Percentiles rank a stretch among this genome's conserved stretches.
Conservation (phyloP, 2,113 vertebrate species). For the Psilopsiagon aymara region DNA sequence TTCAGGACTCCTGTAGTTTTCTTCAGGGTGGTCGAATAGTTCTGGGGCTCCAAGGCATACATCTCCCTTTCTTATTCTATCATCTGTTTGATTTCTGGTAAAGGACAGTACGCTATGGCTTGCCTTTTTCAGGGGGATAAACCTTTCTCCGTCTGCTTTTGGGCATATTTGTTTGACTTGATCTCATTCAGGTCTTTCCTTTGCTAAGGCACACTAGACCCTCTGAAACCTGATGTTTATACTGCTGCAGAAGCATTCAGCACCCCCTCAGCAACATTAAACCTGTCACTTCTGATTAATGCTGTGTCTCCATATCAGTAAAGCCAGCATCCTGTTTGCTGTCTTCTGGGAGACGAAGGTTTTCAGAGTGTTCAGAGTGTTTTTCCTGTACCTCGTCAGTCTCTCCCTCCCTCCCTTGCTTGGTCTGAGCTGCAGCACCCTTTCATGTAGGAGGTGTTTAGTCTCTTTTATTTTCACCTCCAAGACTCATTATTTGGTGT, state of each 20-base stretch:
- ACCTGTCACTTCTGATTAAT: conserved; percentile 17
- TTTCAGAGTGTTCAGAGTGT: not conserved
- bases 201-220: not conserved
- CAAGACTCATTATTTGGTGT: not conserved
- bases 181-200: not conserved
- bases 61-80: not conserved
- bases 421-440: not conserved
- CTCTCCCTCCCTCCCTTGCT: not conserved
- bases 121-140: not conserved
- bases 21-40: not conserved
- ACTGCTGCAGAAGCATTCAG: not conserved
- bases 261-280: not conserved
- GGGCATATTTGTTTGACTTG: not conserved
- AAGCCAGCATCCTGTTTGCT: conserved; percentile 18
- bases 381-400: not conserved
- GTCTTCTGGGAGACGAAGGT: conserved; percentile 11
- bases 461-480: conserved; percentile 1
- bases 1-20: not conserved
- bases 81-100: not conserved
- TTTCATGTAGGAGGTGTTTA: not conserved
- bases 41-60: not conserved
- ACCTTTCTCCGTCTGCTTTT: not conserved
- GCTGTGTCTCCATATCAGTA: not conserved
- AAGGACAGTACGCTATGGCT: not conserved
- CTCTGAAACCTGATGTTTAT: not conserved